These are phyloP conservation scores for Kobus ellipsiprymnus DNA, from an alignment of 2,113 vertebrate species.

Conservation along the genomic window DNA sequence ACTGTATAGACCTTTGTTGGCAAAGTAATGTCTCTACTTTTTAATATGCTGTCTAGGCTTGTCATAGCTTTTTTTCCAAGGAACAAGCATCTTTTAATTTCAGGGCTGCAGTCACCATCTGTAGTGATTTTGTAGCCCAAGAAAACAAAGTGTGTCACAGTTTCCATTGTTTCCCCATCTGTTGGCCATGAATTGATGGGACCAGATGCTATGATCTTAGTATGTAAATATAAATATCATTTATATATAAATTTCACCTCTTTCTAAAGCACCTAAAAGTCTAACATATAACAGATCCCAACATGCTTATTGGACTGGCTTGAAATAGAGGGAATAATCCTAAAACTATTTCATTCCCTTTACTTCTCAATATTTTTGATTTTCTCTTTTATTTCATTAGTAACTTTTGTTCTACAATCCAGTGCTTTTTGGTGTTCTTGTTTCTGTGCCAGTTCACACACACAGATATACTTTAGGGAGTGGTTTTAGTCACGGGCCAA, in stretches of 20 bases:
- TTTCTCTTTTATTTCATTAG: background rate
- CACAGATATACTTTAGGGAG: background rate
- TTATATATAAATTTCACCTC: background rate
- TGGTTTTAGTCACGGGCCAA: background rate
- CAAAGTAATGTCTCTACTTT: background rate
- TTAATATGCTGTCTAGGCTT: background rate
- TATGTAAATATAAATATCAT: background rate
- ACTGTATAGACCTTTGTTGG: background rate
- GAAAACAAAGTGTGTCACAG: background rate
- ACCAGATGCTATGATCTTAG: background rate
- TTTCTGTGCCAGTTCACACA: background rate
- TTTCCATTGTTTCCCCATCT: background rate
- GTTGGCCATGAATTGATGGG: background rate
- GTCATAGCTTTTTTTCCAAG: background rate
- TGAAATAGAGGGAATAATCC: background rate
- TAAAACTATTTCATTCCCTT: background rate
- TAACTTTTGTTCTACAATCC: background rate
- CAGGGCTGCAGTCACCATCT: background rate
- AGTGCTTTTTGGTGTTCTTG: background rate
- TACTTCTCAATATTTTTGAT: background rate
- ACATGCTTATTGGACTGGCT: background rate
- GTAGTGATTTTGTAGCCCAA: background rate
- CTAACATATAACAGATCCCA: background rate
- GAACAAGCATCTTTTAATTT: background rate
- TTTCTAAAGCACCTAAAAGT: background rate